phyloP scores from a whole-genome alignment of 2,888 invertebrate genomes.

The Xestia ashworthii region DNA sequence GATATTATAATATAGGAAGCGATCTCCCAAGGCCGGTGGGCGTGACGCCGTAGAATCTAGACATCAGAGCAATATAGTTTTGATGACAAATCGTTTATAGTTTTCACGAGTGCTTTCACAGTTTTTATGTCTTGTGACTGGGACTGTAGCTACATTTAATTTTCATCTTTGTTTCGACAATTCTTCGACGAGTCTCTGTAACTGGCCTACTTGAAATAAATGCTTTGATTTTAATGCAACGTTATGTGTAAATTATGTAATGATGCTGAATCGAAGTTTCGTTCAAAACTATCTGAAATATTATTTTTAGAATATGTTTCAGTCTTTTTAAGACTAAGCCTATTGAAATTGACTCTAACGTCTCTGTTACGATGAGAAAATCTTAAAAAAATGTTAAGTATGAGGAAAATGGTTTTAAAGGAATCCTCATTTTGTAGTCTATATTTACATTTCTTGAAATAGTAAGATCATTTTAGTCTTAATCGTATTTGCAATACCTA shows the following conservation, averaged over 20 bases:
- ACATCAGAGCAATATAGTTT: conserved; percentile 33
- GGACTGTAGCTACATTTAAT: too few species aligned
- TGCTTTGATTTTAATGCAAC: neutral
- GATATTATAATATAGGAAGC: conserved; percentile 65
- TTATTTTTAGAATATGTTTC: neutral
- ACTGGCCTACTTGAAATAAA: too few species aligned
- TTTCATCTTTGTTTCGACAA: too few species aligned
- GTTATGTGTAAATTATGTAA: conserved; percentile 17
- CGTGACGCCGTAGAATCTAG: conserved; percentile 50
- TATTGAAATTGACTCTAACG: neutral
- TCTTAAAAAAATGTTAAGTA: neutral
- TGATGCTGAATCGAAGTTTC: conserved; percentile 4
- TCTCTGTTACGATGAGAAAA: neutral
- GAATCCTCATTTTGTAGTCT: neutral
- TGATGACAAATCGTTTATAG: conserved; percentile 44
- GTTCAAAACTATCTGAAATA: neutral
- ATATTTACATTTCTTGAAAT: neutral
- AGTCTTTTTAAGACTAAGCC: too few species aligned
- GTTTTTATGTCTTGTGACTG: too few species aligned
- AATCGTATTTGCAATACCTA: neutral
- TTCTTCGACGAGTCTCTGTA: too few species aligned
- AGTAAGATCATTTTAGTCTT: neutral
- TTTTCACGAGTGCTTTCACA: conserved; percentile 5
- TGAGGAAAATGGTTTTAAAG: neutral
- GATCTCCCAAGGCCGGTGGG: conserved; percentile 59